Percentiles rank a stretch among this genome's conserved stretches.
Conservation (phyloP, 1,140 invertebrate species). For the Plodia interpunctella region DNA sequence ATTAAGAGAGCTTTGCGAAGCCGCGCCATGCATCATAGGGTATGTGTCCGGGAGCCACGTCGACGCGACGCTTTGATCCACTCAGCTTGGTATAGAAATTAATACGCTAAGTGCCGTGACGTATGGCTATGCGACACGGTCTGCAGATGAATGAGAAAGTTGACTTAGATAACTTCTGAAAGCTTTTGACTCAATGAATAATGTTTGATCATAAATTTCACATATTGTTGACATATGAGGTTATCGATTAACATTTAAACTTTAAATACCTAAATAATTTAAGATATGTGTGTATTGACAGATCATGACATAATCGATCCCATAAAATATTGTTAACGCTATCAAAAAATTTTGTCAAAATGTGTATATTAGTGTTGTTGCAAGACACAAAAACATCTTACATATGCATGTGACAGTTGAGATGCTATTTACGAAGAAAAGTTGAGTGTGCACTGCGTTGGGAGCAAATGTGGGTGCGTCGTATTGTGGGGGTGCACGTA, state of each 20-base stretch:
- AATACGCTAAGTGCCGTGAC: conserved; percentile 48
- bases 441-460: conserved; percentile 33
- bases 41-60: conserved; percentile 34
- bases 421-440: conserved; percentile 43
- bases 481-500: conserved; percentile 46
- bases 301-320: too few relatives aligned
- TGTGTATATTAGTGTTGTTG: too few relatives aligned
- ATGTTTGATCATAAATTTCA: neutral
- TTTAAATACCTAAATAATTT: too few relatives aligned
- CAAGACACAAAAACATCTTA: too few relatives aligned
- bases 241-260: too few relatives aligned
- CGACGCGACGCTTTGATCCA: conserved; percentile 59
- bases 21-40: conserved; percentile 54
- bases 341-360: too few relatives aligned
- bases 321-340: too few relatives aligned
- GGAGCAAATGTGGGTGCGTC: neutral
- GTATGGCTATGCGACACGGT: conserved; percentile 38
- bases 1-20: conserved; percentile 58
- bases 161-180: neutral
- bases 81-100: conserved; percentile 65
- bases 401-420: neutral
- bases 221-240: too few relatives aligned
- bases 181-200: neutral
- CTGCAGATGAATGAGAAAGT: conserved; percentile 20
- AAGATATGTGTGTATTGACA: too few relatives aligned